Evolutionary conservation across 2,888 invertebrate genomes (phyloP).

Genomic region (Drosophila flavopinicola): DNA sequence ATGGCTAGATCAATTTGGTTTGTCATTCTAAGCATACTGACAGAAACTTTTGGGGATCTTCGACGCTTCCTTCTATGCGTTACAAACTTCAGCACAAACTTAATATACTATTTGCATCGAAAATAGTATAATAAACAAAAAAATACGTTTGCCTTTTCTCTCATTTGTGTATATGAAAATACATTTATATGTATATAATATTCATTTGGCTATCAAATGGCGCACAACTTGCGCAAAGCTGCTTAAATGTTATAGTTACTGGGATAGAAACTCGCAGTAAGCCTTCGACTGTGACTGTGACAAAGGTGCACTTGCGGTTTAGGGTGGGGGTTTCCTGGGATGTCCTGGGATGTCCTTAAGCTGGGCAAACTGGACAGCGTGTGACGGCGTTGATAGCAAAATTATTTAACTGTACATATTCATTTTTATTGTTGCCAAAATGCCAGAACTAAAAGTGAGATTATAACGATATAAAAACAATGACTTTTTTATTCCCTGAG

Average conservation of each 20-base stretch:
- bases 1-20: no score
- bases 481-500: not conserved
- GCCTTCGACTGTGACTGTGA: constrained; percentile 22
- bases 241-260: constrained; percentile 82
- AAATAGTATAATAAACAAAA: no score
- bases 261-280: constrained; percentile 7
- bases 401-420: constrained; percentile 53
- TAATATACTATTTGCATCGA: no score
- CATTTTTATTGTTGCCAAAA: constrained; percentile 58
- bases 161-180: constrained; percentile 41
- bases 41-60: no score
- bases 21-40: no score
- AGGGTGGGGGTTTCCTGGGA: not conserved
- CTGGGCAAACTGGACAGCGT: constrained; percentile 41
- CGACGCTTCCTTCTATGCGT: no score
- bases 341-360: constrained; percentile 35
- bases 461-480: not conserved
- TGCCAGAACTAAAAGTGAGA: not conserved
- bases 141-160: constrained; percentile 31
- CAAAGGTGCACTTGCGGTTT: constrained; percentile 49
- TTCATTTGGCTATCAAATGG: constrained; percentile 69
- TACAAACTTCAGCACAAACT: no score
- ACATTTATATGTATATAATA: constrained; percentile 34
- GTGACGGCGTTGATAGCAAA: constrained; percentile 64
- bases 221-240: constrained; percentile 74